Conservation (phyloP, 1,140 invertebrate genomes). For the Bombus polaris region DNA sequence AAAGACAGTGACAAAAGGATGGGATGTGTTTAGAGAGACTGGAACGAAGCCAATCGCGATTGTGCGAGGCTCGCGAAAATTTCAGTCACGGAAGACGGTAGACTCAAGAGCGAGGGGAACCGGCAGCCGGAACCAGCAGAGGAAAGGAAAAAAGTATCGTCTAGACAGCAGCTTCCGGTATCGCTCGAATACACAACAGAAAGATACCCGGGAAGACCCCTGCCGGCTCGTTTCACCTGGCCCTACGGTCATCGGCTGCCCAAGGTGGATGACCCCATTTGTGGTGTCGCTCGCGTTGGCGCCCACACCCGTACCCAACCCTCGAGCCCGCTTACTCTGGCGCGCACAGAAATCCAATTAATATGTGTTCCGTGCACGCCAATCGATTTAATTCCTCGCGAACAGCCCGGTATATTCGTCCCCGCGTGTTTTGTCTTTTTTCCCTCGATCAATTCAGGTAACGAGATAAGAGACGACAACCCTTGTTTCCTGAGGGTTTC, state of each 20-base stretch:
- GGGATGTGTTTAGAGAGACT: background rate
- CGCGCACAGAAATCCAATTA: constrained; percentile 27
- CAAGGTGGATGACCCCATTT: constrained; percentile 45
- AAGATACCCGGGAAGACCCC: constrained; percentile 14
- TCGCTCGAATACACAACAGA: constrained; percentile 37
- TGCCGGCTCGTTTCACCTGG: constrained; percentile 72
- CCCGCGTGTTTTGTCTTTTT: background rate
- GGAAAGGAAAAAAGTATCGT: constrained; percentile 70
- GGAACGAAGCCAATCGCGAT: constrained; percentile 5
- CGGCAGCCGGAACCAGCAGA: background rate
- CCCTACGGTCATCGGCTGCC: constrained; percentile 43
- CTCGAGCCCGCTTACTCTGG: background rate
- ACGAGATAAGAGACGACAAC: background rate
- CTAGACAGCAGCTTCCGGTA: constrained; percentile 79
- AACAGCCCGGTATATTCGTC: background rate
- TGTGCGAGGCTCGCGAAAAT: constrained; percentile 30
- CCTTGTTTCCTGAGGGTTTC: background rate
- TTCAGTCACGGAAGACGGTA: constrained; percentile 28
- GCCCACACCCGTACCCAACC: background rate
- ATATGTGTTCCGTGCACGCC: background rate
- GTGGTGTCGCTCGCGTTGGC: background rate
- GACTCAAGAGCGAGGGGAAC: background rate
- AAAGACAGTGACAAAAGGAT: background rate
- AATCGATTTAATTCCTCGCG: constrained; percentile 32
- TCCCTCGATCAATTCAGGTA: background rate